Percentiles rank a stretch among this genome's conserved stretches.
Evolutionary conservation across 2,113 vertebrate species (phyloP).

Genomic region (Bambusicola thoracicus): DNA sequence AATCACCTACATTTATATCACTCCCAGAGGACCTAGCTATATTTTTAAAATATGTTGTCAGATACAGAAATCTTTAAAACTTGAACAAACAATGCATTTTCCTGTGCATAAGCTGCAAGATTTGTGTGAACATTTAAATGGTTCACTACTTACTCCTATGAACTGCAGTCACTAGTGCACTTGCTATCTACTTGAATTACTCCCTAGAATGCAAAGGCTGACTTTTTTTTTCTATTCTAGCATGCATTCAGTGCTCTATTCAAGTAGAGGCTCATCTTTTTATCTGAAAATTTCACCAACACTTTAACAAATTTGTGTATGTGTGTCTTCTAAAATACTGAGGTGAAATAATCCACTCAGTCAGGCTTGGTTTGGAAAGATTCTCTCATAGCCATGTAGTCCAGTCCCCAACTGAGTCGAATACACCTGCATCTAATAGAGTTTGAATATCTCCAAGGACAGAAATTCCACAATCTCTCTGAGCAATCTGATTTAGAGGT

Average conservation of each 20-base stretch:
- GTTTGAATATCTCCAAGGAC: neutral
- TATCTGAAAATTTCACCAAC: neutral
- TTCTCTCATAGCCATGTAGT: neutral
- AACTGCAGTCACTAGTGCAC: neutral
- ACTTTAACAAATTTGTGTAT: neutral
- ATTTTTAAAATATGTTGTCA: neutral
- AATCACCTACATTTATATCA: neutral
- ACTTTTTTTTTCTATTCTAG: neutral
- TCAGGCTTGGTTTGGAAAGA: neutral
- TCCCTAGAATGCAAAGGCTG: neutral
- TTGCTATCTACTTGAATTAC: neutral
- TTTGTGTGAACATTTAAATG: neutral
- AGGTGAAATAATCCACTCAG: fast-evolving
- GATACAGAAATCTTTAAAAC: neutral
- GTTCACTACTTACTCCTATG: neutral
- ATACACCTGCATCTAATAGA: neutral
- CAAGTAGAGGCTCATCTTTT: neutral
- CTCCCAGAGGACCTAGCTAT: neutral
- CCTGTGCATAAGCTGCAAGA: neutral
- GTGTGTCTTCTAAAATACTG: neutral
- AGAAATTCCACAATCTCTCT: neutral
- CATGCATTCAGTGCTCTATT: fast-evolving
- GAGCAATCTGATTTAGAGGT: neutral
- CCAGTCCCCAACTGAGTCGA: neutral
- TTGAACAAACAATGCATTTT: neutral